These are phyloP conservation scores for Lampropteryx suffumata DNA, from an alignment of 2,888 invertebrate species.

Conservation along the genomic window DNA sequence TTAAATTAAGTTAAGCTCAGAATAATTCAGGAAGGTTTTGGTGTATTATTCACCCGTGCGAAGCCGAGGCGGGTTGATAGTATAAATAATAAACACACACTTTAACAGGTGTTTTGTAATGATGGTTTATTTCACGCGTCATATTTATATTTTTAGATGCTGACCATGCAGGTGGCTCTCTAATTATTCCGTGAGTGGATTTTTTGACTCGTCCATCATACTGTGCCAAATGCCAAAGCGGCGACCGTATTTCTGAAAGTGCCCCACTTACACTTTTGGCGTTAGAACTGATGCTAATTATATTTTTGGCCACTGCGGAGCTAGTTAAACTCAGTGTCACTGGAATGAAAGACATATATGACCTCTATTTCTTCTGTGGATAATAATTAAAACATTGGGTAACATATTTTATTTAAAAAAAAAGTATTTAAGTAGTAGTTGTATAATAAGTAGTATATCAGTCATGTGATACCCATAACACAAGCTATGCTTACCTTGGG, in stretches of 20 bases:
- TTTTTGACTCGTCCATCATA: constrained; percentile 45
- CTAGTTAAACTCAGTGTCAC: constrained; percentile 35
- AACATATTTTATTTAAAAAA: constrained; percentile 1
- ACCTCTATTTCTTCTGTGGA: constrained; percentile 10
- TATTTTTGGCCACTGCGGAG: constrained; percentile 59
- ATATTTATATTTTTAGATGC: too few relatives aligned
- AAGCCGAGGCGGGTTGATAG: too few relatives aligned
- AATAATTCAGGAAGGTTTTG: too few relatives aligned
- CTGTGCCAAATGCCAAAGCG: constrained; percentile 45
- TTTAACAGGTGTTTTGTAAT: too few relatives aligned
- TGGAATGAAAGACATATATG: constrained; percentile 28
- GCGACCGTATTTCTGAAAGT: constrained; percentile 52
- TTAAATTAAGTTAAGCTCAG: too few relatives aligned
- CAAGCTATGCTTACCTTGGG: too few relatives aligned
- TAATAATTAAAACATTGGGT: not conserved
- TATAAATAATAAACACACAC: too few relatives aligned
- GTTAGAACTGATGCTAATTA: constrained; percentile 52
- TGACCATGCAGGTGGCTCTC: not conserved
- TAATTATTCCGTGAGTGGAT: constrained; percentile 7
- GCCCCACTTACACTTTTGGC: constrained; percentile 59
- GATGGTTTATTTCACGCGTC: too few relatives aligned
- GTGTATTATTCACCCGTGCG: too few relatives aligned
- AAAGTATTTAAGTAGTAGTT: too few relatives aligned
- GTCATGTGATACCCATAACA: too few relatives aligned
- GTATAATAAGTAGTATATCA: too few relatives aligned